Base-by-base conservation (phyloP, 2,888 invertebrate genomes). In the Chaitophorus viminalis region DNA sequence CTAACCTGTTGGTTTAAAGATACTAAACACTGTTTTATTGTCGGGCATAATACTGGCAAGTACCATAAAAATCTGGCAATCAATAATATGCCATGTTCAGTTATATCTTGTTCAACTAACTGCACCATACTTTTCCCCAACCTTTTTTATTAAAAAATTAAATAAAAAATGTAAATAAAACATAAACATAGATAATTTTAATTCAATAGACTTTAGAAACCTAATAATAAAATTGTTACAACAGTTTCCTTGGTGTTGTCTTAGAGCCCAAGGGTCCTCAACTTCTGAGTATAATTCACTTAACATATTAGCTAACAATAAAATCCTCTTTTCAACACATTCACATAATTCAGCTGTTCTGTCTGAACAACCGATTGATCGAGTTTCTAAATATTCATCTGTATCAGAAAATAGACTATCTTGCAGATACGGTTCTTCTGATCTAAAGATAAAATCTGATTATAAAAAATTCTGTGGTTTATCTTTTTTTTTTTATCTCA, bases 381-480 rank as follows among this genome's bases (percentile, higher is more conserved):
- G 81, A 2, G 87, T 87, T 87, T 87, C 81, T 25, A 87, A 79
- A 74, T 5, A 87, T 39, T 81, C 65, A 81, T 87, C 72, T 46
- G 79, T 81, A 81, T 87, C 87, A 18, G 65, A 87, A 31, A 87
- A 87, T 87, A 87, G 74, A 65, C 72, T 87, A 25, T 87, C 87
- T 87, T 79, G 79, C n/a, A 87, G 18, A 17, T 72, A 18, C 25
- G 81, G 60, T 81, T 81, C 87, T 74, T 74, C 65, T 46, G 74
- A 18, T 9, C 87, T 87, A 9, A 81, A 74, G 74, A 14, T 65
- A 31, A n/a, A 14, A n/a, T n/a, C n/a, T 3, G n/a, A 5, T 60
- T 74, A 74, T 29, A n/a, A 36, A 54, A 60, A 79, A n/a, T 4
- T 14, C 0, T 25, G 6, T 21, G 78, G 9, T 33, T 14, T 72